Evolutionary conservation across 2,797 vertebrate species (phyloP).

Genomic region (Okamejei kenojei): DNA sequence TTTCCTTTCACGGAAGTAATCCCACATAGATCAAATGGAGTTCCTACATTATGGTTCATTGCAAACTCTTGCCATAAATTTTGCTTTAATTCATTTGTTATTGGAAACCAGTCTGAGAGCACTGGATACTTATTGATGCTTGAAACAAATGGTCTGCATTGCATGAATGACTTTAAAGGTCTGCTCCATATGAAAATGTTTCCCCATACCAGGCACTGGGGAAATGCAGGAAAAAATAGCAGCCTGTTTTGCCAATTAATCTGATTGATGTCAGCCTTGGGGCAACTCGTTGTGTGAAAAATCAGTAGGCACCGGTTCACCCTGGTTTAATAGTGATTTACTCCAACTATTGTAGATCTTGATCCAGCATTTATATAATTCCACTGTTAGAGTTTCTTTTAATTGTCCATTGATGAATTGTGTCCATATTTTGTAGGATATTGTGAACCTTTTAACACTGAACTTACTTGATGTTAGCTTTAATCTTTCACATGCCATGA

Average conservation of each 20-base stretch:
- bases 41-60: neutral
- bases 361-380: neutral
- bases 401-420: neutral
- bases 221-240: neutral
- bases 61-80: slow-evolving; percentile 14
- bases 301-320: neutral
- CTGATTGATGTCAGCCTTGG: neutral
- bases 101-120: slow-evolving; percentile 7
- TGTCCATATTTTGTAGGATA: neutral
- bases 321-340: neutral
- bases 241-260: neutral
- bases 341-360: neutral
- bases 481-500: neutral
- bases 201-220: neutral
- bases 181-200: neutral
- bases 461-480: neutral
- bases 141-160: neutral
- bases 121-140: slow-evolving; percentile 9
- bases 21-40: neutral
- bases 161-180: slow-evolving; percentile 1
- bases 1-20: neutral
- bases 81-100: neutral
- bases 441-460: neutral
- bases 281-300: neutral
- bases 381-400: neutral